Conservation (phyloP, 2,113 vertebrate species). For the Phylloscopus trochiloides region DNA sequence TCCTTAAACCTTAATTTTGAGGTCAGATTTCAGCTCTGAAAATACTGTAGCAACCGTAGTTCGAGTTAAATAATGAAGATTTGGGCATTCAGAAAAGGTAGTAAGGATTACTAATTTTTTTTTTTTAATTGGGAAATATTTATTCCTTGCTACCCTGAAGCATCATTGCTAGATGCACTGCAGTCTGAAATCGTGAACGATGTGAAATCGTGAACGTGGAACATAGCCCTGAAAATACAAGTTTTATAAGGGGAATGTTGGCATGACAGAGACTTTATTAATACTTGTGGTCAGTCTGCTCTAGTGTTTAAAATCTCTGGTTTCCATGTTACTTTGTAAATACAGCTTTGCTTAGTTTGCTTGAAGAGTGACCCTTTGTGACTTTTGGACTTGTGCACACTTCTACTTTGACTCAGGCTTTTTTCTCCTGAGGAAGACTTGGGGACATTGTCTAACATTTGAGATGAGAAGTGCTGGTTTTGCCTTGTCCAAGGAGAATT, state of each 20-base stretch:
- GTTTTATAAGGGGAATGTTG: constrained; percentile 16
- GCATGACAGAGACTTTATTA: background rate
- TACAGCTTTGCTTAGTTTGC: background rate
- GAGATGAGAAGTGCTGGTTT: background rate
- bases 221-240: background rate
- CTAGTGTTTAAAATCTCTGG: constrained; percentile 3
- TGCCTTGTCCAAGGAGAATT: background rate
- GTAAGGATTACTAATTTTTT: background rate
- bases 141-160: background rate
- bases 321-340: constrained; percentile 51
- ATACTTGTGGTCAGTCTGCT: background rate
- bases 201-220: background rate
- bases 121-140: background rate
- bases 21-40: background rate
- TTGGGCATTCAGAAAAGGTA: background rate
- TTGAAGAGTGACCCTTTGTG: background rate
- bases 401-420: background rate
- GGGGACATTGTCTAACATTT: background rate
- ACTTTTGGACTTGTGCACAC: background rate
- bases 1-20: background rate
- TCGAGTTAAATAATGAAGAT: background rate
- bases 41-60: background rate
- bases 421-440: background rate
- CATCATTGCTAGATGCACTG: background rate
- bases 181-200: accelerated